phyloP scores from a whole-genome alignment of 2,113 vertebrate species.

The Gorsachius goisagi region DNA sequence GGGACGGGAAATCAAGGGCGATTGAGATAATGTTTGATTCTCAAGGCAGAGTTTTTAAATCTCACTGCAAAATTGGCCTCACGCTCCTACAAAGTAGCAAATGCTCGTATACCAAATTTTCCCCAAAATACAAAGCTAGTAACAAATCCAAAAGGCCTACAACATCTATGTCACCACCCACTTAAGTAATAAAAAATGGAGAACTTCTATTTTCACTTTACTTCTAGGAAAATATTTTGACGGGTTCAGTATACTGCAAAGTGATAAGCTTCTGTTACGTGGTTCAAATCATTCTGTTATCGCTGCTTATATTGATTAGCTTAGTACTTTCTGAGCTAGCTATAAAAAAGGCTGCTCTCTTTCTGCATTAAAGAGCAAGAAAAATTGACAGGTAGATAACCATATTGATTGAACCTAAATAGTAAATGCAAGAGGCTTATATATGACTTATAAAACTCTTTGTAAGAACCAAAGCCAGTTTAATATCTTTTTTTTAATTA shows the following conservation, averaged over 20 bases:
- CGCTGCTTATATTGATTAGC: conserved; percentile 75
- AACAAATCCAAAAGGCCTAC: conserved; percentile 51
- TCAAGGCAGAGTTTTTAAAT: background rate
- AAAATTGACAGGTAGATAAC: conserved; percentile 81
- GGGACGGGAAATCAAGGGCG: background rate
- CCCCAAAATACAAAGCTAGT: conserved; percentile 24
- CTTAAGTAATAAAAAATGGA: conserved; percentile 61
- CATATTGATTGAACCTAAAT: conserved; percentile 75
- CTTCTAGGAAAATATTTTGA: conserved; percentile 78
- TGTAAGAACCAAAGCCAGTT: conserved; percentile 14
- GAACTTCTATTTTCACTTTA: conserved; percentile 65
- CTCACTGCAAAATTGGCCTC: background rate
- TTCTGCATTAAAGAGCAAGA: conserved; percentile 71
- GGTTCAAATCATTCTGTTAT: conserved; percentile 78
- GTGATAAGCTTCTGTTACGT: conserved; percentile 74
- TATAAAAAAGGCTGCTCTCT: conserved; percentile 66
- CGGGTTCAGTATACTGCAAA: conserved; percentile 62
- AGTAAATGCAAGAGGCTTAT: conserved; percentile 67
- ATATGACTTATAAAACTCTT: conserved; percentile 50
- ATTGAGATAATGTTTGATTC: background rate
- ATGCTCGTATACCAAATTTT: background rate
- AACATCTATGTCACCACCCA: conserved; percentile 51
- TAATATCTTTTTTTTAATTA: conserved; percentile 17
- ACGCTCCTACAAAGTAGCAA: background rate
- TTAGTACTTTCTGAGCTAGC: conserved; percentile 64